Conservation (phyloP, 1,140 invertebrate genomes). For the Euglossa dilemma region DNA sequence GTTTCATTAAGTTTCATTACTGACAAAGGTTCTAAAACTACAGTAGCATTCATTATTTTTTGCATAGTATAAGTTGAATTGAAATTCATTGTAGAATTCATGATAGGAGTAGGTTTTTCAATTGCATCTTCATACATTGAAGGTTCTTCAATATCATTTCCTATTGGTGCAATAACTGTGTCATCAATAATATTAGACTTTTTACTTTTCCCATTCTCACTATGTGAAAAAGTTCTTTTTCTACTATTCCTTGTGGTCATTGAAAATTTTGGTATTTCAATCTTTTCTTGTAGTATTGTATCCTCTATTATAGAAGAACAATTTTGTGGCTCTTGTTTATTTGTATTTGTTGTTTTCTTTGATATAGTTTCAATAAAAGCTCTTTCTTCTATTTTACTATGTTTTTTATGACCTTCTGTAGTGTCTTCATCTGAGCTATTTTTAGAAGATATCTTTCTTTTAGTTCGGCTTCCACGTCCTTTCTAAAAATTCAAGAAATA, state of each 20-base stretch:
- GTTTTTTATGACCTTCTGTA: constrained; percentile 52
- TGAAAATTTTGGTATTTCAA: background rate
- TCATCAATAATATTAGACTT: constrained; percentile 59
- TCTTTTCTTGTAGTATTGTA: background rate
- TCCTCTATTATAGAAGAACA: background rate
- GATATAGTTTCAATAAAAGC: background rate
- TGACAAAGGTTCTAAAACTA: constrained; percentile 71
- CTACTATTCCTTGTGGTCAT: background rate
- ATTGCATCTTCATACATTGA: constrained; percentile 80
- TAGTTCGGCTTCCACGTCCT: constrained; percentile 43
- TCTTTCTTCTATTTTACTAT: constrained; percentile 58
- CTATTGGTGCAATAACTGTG: constrained; percentile 48
- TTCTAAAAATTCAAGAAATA: constrained; percentile 36
- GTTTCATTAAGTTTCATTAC: constrained; percentile 68
- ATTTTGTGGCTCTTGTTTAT: background rate
- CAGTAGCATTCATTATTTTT: constrained; percentile 72
- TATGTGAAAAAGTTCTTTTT: background rate
- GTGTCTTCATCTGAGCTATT: constrained; percentile 69
- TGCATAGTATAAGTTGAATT: constrained; percentile 64
- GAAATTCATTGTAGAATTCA: constrained; percentile 79
- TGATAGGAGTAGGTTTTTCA: constrained; percentile 73
- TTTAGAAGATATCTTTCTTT: constrained; percentile 54
- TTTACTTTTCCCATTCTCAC: background rate
- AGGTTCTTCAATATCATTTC: constrained; percentile 67
- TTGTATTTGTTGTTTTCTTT: background rate